A percentile compares a stretch with the other conserved stretches of the same genome.
These are phyloP conservation scores for Cabera pusaria DNA, from an alignment of 2,888 invertebrate genomes.

Conservation along the genomic window DNA sequence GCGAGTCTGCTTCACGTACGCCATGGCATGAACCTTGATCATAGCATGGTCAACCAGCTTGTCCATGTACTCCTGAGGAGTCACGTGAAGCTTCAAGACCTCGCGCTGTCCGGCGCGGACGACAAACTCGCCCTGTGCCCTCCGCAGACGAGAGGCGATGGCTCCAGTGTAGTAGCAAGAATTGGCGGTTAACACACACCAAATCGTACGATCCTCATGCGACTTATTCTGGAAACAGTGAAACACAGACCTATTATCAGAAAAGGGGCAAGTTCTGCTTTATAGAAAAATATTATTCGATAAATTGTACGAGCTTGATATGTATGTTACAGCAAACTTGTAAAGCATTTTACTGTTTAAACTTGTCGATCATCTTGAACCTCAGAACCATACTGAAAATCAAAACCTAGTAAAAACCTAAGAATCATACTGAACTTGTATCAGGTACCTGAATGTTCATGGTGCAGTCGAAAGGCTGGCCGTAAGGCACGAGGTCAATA, in stretches of 20 bases:
- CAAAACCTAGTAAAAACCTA: no score
- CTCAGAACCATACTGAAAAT: no score
- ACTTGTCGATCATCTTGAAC: no score
- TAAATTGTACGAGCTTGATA: no score
- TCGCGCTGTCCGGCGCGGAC: conserved; percentile 86
- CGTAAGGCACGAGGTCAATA: conserved; percentile 85
- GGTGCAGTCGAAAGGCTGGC: conserved; percentile 86
- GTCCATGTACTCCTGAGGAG: conserved; percentile 86
- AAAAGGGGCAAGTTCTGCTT: no score
- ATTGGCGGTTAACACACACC: conserved; percentile 84
- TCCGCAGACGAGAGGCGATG: conserved; percentile 84
- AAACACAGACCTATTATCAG: no score
- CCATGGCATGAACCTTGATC: conserved; percentile 89
- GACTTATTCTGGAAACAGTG: conserved; percentile 80
- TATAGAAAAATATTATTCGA: no score
- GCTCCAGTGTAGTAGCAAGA: conserved; percentile 89
- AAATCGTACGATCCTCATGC: conserved; percentile 84
- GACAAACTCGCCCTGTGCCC: conserved; percentile 84
- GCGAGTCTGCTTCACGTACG: conserved; percentile 87
- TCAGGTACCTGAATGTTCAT: conserved; percentile 83
- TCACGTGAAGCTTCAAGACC: conserved; percentile 84
- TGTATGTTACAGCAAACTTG: no score
- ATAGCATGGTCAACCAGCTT: conserved; percentile 88
- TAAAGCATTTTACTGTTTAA: no score
- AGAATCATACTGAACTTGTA: conserved; percentile 4